Evolutionary conservation across 2,888 invertebrate species (phyloP), one percentile per base, ranked within the genome.

Genomic region (Trichopria drosophilae): DNA sequence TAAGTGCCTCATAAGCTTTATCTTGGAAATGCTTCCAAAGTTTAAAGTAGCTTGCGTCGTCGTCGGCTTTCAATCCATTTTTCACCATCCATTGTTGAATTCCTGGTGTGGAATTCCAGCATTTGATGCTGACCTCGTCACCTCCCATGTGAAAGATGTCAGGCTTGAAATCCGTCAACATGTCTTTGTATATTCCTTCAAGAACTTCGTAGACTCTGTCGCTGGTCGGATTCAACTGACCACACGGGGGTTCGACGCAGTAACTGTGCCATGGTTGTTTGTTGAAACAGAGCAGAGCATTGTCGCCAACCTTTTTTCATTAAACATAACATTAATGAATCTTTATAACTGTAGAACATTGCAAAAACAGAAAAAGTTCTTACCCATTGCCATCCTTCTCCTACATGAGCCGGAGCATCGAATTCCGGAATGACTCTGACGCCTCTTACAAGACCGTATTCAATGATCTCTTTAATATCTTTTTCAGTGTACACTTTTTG

Each of bases 111-210:
- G 84, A 81, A 66, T 88, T 88, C 92, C 92, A 93, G 71, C 92
- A 93, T 4, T 76, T 73, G 24, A 82, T 23, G 48, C 66, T 81
- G 1, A 85, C 90, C 72, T 92, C 91, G 67, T 92, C 91, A 0
- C 91, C 92, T 2, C 92, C 92, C 90, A 91, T 91, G 72, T 92
- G 92, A 77, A 91, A 91, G 2, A 90, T 79, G 67, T 90, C 90
- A 0, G 87, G 84, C 1, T 82, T 69, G 71, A 88, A 88, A 37
- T 82, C 80, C 1, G 82, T 78, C 13, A 87, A 76, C 86, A 91
- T 88, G 61, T 91, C 91, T 0, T 76, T 75, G 71, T 89, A 91
- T 46, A 92, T 85, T 53, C 85, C 86, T 61, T 81, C 81, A 12
- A 87, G 72, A 35, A 85, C 80, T 37, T 86, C 80, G 65, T 90